Conservation (phyloP, 2,797 vertebrate genomes). For the Rhynchonycteris naso region DNA sequence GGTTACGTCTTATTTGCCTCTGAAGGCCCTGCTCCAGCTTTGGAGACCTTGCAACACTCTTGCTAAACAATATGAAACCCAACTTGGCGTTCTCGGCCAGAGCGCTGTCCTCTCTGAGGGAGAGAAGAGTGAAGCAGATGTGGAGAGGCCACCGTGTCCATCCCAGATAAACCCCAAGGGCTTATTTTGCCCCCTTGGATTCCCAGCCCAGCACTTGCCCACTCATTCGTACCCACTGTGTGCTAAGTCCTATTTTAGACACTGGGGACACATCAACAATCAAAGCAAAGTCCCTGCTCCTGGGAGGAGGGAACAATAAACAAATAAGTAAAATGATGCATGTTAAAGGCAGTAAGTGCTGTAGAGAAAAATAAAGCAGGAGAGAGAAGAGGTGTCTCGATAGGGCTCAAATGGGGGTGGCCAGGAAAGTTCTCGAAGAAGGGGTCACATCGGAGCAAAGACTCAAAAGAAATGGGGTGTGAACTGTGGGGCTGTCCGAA, state of each 20-base stretch:
- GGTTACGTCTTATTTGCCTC: not conserved
- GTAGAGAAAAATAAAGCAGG: not conserved
- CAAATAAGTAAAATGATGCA: rapidly evolving
- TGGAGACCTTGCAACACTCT: rapidly evolving
- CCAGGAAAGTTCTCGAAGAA: not conserved
- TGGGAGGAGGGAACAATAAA: rapidly evolving
- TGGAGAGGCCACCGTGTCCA: rapidly evolving
- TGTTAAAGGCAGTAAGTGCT: not conserved
- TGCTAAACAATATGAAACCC: not conserved
- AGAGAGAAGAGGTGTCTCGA: not conserved
- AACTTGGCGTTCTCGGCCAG: rapidly evolving
- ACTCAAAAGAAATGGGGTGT: no score
- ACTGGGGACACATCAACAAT: no score
- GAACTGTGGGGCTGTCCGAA: rapidly evolving
- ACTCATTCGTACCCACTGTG: no score
- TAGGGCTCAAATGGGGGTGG: not conserved
- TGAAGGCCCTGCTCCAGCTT: not conserved
- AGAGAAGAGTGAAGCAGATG: not conserved
- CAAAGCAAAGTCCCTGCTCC: not conserved
- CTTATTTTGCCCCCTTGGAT: rapidly evolving
- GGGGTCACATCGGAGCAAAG: not conserved
- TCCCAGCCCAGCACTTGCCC: rapidly evolving
- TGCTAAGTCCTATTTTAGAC: no score
- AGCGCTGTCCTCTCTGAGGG: rapidly evolving
- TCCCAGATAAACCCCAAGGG: rapidly evolving